Conservation (phyloP, 2,797 vertebrate genomes). For the Periparus ater region DNA sequence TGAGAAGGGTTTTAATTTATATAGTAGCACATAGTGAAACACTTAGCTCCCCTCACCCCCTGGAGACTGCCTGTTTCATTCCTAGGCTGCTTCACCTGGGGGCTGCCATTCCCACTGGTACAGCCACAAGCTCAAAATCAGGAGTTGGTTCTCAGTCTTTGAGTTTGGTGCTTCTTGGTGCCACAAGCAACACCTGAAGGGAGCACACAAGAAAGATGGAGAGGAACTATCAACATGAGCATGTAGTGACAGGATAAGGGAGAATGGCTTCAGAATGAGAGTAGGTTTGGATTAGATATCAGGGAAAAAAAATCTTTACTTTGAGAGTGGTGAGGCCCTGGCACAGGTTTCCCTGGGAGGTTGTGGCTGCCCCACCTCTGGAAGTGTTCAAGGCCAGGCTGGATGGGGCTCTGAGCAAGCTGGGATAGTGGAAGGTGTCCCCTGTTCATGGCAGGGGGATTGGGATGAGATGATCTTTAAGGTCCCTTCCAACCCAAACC, state of each 20-base stretch:
- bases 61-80: neutral
- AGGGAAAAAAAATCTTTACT: neutral
- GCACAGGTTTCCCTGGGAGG: too few species aligned
- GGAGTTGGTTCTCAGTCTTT: neutral
- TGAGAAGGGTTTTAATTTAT: neutral
- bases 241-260: neutral
- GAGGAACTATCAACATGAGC: rapidly evolving
- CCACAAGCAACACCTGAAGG: neutral
- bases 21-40: neutral
- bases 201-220: neutral
- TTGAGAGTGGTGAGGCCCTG: neutral
- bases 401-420: neutral
- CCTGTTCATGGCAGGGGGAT: neutral
- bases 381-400: neutral
- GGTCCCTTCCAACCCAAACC: neutral
- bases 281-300: neutral
- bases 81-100: neutral
- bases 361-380: neutral
- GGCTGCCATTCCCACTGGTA: neutral
- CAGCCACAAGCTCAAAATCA: neutral
- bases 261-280: neutral
- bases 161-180: neutral
- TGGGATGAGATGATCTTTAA: neutral
- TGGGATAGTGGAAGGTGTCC: neutral
- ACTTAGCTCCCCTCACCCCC: neutral